Evolutionary conservation across 2,797 vertebrate genomes (phyloP).

Genomic region (Ciconia nigra): DNA sequence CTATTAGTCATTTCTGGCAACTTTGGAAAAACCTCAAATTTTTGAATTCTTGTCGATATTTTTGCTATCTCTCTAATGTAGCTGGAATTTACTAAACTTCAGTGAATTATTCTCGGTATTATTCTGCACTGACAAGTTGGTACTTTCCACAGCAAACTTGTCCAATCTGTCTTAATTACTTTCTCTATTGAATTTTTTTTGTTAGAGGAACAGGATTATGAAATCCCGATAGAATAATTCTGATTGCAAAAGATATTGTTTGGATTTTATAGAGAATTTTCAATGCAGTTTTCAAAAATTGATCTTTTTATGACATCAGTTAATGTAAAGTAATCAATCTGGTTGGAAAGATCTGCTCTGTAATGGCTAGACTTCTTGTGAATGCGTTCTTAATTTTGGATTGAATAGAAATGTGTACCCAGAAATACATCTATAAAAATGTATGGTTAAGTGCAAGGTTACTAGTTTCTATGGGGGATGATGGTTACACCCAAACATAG

Average conservation of each 20-base stretch:
- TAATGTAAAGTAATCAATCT: fast-evolving
- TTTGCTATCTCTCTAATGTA: not conserved
- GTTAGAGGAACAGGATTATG: not conserved
- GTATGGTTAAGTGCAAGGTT: not conserved
- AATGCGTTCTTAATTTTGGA: not conserved
- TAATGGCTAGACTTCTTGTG: not conserved
- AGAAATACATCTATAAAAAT: not conserved
- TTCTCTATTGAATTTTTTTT: not conserved
- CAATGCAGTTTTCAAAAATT: not conserved
- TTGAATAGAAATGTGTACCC: not conserved
- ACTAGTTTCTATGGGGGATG: not conserved
- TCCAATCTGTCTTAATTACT: not conserved
- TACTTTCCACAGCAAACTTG: not conserved
- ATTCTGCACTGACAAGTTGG: not conserved
- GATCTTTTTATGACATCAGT: not conserved
- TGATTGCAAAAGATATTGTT: not conserved
- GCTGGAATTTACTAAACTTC: not conserved
- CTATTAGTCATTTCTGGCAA: not conserved
- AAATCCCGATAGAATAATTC: not conserved
- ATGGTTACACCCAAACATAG: not conserved
- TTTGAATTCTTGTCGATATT: not conserved
- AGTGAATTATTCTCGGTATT: not conserved
- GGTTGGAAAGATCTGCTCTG: not conserved
- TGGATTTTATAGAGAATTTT: not conserved
- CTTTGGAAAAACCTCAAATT: not conserved